A percentile compares a stretch with the other conserved stretches of the same genome.
These are phyloP conservation scores for Myrmecophaga tridactyla DNA, from an alignment of 2,113 vertebrate species.

Conservation along the genomic window DNA sequence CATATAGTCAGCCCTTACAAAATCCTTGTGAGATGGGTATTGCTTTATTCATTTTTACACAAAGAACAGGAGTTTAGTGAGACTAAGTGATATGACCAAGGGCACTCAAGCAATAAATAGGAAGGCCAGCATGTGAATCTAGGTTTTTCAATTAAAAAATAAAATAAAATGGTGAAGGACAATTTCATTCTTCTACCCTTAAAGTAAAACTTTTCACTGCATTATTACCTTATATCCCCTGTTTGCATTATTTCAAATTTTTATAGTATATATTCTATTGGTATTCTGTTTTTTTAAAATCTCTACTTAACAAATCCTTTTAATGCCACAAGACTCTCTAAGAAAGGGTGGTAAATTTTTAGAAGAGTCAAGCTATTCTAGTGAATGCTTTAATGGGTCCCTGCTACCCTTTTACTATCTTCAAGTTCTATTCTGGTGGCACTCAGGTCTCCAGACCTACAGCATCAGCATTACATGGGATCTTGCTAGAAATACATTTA, in stretches of 20 bases:
- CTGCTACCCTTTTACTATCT: background rate
- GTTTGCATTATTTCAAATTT: background rate
- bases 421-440: background rate
- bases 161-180: background rate
- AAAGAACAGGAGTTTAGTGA: background rate
- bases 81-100: background rate
- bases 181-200: background rate
- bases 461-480: background rate
- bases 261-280: background rate
- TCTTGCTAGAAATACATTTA: background rate
- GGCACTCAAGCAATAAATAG: background rate
- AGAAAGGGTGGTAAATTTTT: background rate
- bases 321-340: background rate
- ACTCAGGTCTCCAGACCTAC: background rate
- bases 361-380: background rate
- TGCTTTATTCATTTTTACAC: constrained; percentile 18
- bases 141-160: background rate
- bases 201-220: background rate
- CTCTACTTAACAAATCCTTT: background rate
- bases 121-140: background rate
- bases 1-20: background rate
- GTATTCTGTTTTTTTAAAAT: constrained; percentile 2
- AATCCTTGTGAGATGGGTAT: background rate
- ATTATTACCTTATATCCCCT: background rate
- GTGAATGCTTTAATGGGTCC: background rate